Percentiles rank a stretch among this genome's conserved stretches.
These are phyloP conservation scores for Eupristina koningsbergeri DNA, from an alignment of 1,140 invertebrate species.

Conservation along the genomic window DNA sequence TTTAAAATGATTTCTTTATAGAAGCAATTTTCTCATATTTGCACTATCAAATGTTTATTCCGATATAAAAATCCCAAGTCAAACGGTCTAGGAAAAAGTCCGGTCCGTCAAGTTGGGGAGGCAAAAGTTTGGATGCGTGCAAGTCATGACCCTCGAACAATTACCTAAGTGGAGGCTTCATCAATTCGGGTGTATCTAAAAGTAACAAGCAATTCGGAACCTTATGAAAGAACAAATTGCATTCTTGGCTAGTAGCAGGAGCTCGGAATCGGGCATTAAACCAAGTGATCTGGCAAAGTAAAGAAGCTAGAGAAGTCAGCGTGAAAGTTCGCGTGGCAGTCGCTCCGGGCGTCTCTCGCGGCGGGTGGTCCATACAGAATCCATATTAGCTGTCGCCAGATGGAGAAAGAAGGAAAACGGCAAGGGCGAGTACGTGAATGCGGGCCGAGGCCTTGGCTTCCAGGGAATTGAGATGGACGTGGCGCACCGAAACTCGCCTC, in stretches of 20 bases:
- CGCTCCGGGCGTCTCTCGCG: background rate
- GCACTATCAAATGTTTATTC: background rate
- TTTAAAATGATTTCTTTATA: too few species aligned
- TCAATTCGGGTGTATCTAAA: background rate
- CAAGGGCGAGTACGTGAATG: background rate
- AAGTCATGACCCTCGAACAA: background rate
- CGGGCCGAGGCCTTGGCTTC: background rate
- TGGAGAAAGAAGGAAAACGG: too few species aligned
- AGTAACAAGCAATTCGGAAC: background rate
- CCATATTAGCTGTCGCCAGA: background rate
- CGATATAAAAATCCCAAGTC: background rate
- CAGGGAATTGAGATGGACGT: background rate
- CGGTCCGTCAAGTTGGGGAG: too few species aligned
- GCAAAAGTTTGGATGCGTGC: background rate
- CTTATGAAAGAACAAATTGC: background rate
- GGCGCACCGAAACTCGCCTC: background rate
- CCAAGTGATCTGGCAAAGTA: background rate
- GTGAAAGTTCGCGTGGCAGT: background rate
- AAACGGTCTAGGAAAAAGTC: background rate
- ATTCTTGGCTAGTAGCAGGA: background rate
- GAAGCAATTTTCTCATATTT: too few species aligned
- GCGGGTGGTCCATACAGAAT: background rate
- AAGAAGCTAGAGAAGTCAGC: conserved; percentile 14
- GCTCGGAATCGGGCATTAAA: conserved; percentile 12
- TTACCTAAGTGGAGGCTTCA: background rate